Evolutionary conservation across 2,113 vertebrate genomes (phyloP).

Genomic region (Prietella phreatophila): DNA sequence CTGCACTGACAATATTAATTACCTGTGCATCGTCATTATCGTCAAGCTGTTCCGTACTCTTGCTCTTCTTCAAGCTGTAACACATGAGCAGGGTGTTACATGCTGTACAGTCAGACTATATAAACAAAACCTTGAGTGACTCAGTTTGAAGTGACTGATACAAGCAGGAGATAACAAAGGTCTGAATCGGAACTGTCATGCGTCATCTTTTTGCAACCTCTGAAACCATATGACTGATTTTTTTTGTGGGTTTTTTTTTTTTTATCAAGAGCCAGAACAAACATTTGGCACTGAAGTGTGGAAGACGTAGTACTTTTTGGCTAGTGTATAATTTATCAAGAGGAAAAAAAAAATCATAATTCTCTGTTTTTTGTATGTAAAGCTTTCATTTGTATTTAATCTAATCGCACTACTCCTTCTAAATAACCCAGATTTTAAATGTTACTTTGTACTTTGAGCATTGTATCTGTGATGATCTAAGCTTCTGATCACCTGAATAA

Average conservation of each 20-base stretch:
- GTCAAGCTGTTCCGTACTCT: conserved; percentile 11
- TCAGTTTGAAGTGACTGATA: not conserved
- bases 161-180: not conserved
- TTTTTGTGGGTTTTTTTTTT: not conserved
- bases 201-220: not conserved
- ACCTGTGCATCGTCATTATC: not conserved
- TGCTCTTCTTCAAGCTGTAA: conserved; percentile 23
- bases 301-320: not conserved
- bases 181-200: not conserved
- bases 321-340: not conserved
- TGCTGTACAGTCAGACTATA: not conserved
- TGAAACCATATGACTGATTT: not conserved
- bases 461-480: not conserved
- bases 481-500: not conserved
- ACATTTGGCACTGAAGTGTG: not conserved
- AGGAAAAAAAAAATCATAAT: too few relatives aligned
- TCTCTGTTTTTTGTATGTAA: not conserved
- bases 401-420: not conserved
- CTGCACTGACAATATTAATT: not conserved
- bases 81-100: not conserved
- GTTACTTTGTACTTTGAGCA: not conserved
- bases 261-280: not conserved
- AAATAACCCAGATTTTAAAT: not conserved
- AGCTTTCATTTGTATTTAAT: not conserved
- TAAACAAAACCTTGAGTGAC: not conserved